Percentiles rank a stretch among this genome's conserved stretches.
Evolutionary conservation across 2,888 invertebrate species (phyloP).

Genomic region (Macaria notata): DNA sequence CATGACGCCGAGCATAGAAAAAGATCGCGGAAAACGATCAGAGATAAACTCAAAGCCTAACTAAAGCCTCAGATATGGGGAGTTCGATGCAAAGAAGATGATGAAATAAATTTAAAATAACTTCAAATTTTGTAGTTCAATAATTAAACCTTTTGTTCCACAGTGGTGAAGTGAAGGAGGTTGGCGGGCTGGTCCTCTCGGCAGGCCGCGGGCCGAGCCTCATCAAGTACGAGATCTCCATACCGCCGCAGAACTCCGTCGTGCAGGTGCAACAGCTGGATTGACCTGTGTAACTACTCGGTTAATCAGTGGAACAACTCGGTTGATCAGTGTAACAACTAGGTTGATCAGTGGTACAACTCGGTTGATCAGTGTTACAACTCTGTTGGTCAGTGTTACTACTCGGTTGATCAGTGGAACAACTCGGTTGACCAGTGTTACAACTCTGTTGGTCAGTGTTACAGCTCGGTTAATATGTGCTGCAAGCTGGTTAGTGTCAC

Average conservation of each 20-base stretch:
- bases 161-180: constrained; percentile 72
- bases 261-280: constrained; percentile 78
- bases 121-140: no score
- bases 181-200: constrained; percentile 67
- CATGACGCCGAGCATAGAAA: no score
- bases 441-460: background rate
- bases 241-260: constrained; percentile 74
- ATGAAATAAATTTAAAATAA: no score
- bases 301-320: background rate
- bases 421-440: background rate
- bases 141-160: constrained; percentile 1
- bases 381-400: background rate
- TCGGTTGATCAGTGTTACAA: background rate
- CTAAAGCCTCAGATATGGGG: no score
- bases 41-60: no score
- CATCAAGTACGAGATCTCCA: constrained; percentile 83
- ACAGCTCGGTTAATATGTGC: background rate
- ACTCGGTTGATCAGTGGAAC: background rate
- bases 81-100: no score
- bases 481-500: background rate
- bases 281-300: constrained; percentile 44
- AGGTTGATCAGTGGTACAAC: background rate
- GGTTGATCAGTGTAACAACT: background rate
- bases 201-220: constrained; percentile 71
- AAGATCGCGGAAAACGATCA: no score